Evolutionary conservation across 2,888 invertebrate species (phyloP).

Genomic region (Tipula unca): DNA sequence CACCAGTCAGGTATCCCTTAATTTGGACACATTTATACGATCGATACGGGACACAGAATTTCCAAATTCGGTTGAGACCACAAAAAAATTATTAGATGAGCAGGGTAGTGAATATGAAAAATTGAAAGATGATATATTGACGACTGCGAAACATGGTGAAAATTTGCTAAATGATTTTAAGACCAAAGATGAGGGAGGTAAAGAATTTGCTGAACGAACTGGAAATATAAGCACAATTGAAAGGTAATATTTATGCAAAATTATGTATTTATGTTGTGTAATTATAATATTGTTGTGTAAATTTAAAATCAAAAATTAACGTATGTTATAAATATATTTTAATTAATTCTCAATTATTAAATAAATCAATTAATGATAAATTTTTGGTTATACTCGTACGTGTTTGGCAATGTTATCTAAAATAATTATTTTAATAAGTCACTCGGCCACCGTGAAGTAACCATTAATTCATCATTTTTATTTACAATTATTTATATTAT

Average conservation of each 20-base stretch:
- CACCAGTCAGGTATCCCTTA: conserved; percentile 81
- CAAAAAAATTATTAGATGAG: conserved; percentile 74
- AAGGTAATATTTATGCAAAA: conserved; percentile 49
- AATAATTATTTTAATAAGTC: too few relatives aligned
- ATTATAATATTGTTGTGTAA: background rate
- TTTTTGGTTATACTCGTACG: background rate
- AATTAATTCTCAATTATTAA: background rate
- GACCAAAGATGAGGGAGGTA: conserved; percentile 44
- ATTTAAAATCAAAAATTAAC: too few relatives aligned
- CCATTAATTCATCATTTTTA: background rate
- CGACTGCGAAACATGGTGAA: conserved; percentile 84
- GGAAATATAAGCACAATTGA: conserved; percentile 89
- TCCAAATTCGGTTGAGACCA: conserved; percentile 88
- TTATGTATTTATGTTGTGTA: background rate
- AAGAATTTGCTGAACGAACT: conserved; percentile 58
- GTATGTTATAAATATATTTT: background rate
- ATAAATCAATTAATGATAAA: background rate
- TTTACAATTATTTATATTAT: conserved; percentile 26
- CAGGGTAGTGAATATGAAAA: conserved; percentile 63
- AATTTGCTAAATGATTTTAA: conserved; percentile 68
- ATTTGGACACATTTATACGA: conserved; percentile 79
- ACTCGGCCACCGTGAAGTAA: background rate
- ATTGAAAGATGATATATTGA: conserved; percentile 64
- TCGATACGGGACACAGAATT: conserved; percentile 85
- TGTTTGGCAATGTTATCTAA: background rate